Percentiles rank a stretch among this genome's conserved stretches.
Evolutionary conservation across 2,113 vertebrate species (phyloP).

Genomic region (Cyanoramphus novaezelandiae): DNA sequence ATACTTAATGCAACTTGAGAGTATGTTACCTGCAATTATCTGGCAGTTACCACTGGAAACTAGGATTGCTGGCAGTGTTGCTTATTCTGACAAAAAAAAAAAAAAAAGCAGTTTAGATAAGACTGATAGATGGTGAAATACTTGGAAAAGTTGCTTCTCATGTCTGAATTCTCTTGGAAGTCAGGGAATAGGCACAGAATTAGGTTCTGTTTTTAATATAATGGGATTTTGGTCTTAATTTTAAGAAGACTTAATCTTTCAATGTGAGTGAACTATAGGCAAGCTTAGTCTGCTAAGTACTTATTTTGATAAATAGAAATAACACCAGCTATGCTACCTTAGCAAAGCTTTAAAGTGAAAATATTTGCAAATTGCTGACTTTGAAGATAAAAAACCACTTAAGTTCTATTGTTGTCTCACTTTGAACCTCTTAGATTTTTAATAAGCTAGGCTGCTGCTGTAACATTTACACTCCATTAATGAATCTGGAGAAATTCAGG

Average conservation of each 20-base stretch:
- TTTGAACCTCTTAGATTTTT: slow-evolving; percentile 30
- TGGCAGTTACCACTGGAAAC: neutral
- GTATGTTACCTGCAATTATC: neutral
- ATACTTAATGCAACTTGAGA: neutral
- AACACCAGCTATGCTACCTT: neutral
- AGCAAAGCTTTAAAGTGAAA: neutral
- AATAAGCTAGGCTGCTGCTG: neutral
- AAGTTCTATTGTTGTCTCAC: no score
- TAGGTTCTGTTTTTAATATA: neutral
- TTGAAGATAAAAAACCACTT: slow-evolving; percentile 29
- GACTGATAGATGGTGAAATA: neutral
- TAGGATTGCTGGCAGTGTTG: neutral
- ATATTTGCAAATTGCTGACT: slow-evolving; percentile 7
- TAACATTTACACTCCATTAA: neutral
- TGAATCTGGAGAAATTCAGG: neutral
- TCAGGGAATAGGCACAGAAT: neutral
- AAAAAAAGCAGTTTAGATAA: neutral
- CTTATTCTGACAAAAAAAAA: neutral
- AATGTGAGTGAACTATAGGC: neutral
- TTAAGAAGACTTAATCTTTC: neutral
- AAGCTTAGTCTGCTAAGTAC: neutral
- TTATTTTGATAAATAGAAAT: neutral
- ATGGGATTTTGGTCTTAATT: neutral
- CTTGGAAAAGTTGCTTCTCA: neutral
- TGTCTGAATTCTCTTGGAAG: neutral